A percentile compares a stretch with the other conserved stretches of the same genome.
Evolutionary conservation across 2,888 invertebrate genomes (phyloP).

Genomic region (Tinea pellionella): DNA sequence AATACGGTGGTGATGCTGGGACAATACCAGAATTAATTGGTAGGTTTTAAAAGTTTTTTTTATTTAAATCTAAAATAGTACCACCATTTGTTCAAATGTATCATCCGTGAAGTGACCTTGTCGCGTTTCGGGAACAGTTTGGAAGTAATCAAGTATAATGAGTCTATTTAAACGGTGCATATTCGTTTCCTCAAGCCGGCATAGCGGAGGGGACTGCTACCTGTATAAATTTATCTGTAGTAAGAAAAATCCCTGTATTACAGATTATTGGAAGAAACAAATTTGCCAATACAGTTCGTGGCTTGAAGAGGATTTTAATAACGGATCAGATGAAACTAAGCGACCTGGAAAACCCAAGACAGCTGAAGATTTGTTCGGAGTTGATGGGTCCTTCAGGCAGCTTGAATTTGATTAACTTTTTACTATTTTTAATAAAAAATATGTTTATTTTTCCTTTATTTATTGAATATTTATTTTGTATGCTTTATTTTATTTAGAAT

Average conservation of each 20-base stretch:
- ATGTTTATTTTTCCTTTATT: no score
- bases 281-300: constrained; percentile 56
- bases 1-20: constrained; percentile 75
- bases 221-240: no score
- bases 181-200: no score
- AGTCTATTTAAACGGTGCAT: no score
- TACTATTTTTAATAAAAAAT: not conserved
- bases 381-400: constrained; percentile 67
- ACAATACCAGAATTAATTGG: constrained; percentile 59
- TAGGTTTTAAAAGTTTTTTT: constrained; percentile 26
- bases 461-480: no score
- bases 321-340: constrained; percentile 63
- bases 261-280: constrained; percentile 36
- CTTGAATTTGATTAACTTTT: constrained; percentile 42
- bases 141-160: no score
- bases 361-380: constrained; percentile 63
- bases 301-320: constrained; percentile 61
- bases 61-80: no score
- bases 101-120: no score
- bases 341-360: constrained; percentile 67
- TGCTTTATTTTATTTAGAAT: no score
- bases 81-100: no score
- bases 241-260: not conserved
- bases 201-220: no score
- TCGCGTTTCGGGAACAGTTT: no score